Percentiles rank a stretch among this genome's conserved stretches.
These are phyloP conservation scores for Chrysogorgia sp. DNA, from an alignment of 92 coral and sea anemone genomes.

Conservation along the genomic window DNA sequence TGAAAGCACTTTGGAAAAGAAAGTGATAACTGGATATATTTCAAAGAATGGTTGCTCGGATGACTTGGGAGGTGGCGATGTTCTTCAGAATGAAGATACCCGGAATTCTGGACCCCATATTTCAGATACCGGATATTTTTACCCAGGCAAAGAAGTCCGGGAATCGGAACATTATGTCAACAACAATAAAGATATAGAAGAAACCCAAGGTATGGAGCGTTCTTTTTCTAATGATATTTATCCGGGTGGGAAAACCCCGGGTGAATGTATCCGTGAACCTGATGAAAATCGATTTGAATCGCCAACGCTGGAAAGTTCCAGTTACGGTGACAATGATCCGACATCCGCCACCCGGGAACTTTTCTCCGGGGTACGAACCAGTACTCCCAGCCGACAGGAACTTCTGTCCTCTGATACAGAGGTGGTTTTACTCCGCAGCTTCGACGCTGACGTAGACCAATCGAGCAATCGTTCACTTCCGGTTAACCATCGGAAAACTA, in stretches of 20 bases:
- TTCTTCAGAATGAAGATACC: neutral
- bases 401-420: slow-evolving; percentile 38
- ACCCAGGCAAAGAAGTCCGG: slow-evolving; percentile 1
- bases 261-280: neutral
- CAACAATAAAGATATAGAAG: neutral
- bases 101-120: neutral
- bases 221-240: neutral
- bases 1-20: neutral
- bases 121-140: neutral
- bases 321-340: neutral
- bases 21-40: neutral
- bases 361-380: neutral
- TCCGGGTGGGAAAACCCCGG: slow-evolving; percentile 9
- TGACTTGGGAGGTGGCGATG: neutral
- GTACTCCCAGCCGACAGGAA: slow-evolving; percentile 14
- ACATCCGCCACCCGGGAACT: neutral
- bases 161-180: neutral
- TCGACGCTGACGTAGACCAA: slow-evolving; percentile 12
- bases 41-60: neutral
- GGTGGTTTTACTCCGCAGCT: slow-evolving; percentile 3
- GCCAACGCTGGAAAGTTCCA: neutral
- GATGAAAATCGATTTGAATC: neutral
- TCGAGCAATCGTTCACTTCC: slow-evolving; percentile 35
- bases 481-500: slow-evolving; percentile 13
- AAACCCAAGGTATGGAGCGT: neutral